These are phyloP conservation scores for Borostomias antarcticus DNA, from an alignment of 2,797 vertebrate genomes.

Conservation along the genomic window DNA sequence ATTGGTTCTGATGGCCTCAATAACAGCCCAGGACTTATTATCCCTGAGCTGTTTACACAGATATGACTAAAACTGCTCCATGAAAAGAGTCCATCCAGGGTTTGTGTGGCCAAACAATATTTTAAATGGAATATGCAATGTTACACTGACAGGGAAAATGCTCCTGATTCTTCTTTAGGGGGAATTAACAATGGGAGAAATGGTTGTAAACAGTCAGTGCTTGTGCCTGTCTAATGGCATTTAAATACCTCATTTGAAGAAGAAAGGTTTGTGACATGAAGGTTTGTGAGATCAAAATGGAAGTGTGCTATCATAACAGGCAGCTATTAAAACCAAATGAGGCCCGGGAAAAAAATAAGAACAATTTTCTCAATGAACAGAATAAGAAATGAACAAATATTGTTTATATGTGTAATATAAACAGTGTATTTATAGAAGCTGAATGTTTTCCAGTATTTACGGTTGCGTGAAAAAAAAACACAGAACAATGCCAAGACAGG, in stretches of 20 bases:
- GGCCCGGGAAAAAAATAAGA: slow-evolving; percentile 59
- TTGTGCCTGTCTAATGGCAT: slow-evolving; percentile 65
- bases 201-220: slow-evolving; percentile 53
- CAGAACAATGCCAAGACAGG: slow-evolving; percentile 35
- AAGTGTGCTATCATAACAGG: slow-evolving; percentile 69
- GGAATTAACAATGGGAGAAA: slow-evolving; percentile 61
- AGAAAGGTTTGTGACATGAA: slow-evolving; percentile 70
- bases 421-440: slow-evolving; percentile 55
- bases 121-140: slow-evolving; percentile 48
- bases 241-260: slow-evolving; percentile 76
- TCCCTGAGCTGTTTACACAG: slow-evolving; percentile 40
- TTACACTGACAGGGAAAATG: slow-evolving; percentile 40
- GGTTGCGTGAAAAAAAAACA: slow-evolving; percentile 32
- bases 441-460: slow-evolving; percentile 60
- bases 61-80: slow-evolving; percentile 46
- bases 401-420: slow-evolving; percentile 64
- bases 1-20: slow-evolving; percentile 28
- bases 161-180: slow-evolving; percentile 56
- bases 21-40: slow-evolving; percentile 40
- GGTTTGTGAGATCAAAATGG: too few relatives aligned
- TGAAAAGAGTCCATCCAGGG: slow-evolving; percentile 37
- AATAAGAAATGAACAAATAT: slow-evolving; percentile 63
- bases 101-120: slow-evolving; percentile 44
- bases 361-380: slow-evolving; percentile 59
- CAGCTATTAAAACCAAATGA: slow-evolving; percentile 67